Conservation (phyloP, 2,888 invertebrate species). For the Biston stratarius region DNA sequence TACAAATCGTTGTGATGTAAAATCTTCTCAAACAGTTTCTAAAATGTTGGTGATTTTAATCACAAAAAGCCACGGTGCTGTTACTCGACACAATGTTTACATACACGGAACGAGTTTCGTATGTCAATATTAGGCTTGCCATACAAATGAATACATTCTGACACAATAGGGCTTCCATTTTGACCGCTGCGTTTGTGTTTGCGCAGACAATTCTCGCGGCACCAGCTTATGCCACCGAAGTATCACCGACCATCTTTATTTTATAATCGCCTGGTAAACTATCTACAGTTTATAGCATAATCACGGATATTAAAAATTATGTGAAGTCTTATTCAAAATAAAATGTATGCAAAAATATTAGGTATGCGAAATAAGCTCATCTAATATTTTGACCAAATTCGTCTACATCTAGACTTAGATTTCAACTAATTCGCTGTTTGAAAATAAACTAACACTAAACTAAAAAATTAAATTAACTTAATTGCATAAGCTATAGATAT, state of each 20-base stretch:
- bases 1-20: not conserved
- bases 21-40: conserved; percentile 29
- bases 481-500: no score
- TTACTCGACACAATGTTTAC: conserved; percentile 70
- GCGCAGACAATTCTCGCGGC: conserved; percentile 78
- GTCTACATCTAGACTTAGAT: no score
- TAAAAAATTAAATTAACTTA: no score
- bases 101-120: conserved; percentile 76
- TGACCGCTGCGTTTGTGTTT: conserved; percentile 78
- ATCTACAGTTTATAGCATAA: conserved; percentile 16
- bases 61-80: conserved; percentile 58
- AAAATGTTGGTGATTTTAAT: conserved; percentile 62
- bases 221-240: conserved; percentile 74
- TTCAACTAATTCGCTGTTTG: no score
- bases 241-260: conserved; percentile 58
- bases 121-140: conserved; percentile 81
- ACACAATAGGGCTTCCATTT: conserved; percentile 83
- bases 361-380: no score
- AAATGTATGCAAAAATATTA: no score
- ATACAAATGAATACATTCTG: conserved; percentile 86
- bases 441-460: no score
- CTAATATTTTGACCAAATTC: no score
- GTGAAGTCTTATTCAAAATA: no score
- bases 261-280: conserved; percentile 57
- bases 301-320: not conserved